phyloP scores from a whole-genome alignment of 2,797 vertebrate genomes.

The Molossus alvarezi region DNA sequence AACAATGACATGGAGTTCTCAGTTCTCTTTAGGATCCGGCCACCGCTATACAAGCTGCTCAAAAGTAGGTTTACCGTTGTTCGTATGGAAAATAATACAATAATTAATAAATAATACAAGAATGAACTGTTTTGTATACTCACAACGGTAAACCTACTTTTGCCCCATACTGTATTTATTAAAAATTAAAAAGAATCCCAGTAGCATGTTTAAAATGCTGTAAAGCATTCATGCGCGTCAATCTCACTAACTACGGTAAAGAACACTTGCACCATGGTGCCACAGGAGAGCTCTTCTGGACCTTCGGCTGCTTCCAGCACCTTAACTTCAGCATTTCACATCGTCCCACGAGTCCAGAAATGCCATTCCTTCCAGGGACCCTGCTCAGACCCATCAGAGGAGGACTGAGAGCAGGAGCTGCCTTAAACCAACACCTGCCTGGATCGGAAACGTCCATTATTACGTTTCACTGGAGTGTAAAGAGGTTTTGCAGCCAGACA shows the following conservation, averaged over 20 bases:
- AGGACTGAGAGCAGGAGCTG: background rate
- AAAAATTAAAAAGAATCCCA: background rate
- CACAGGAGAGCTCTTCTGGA: background rate
- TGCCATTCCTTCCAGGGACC: background rate
- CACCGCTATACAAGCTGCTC: too few relatives aligned
- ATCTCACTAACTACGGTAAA: background rate
- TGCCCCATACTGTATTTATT: background rate
- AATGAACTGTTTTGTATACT: background rate
- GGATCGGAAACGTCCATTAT: background rate
- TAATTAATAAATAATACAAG: background rate
- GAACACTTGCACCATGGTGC: background rate
- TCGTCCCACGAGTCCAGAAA: background rate
- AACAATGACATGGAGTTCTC: background rate
- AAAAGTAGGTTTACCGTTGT: background rate
- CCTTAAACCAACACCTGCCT: background rate
- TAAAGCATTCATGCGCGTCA: background rate
- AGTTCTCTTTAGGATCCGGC: background rate
- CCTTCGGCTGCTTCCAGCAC: background rate
- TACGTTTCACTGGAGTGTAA: background rate
- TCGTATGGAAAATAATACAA: too few relatives aligned
- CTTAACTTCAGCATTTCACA: background rate
- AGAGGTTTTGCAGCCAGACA: background rate
- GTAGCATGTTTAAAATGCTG: background rate
- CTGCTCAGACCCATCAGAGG: background rate
- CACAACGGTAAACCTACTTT: background rate